phyloP scores from a whole-genome alignment of 2,888 invertebrate species.

The Lasiommata megera region DNA sequence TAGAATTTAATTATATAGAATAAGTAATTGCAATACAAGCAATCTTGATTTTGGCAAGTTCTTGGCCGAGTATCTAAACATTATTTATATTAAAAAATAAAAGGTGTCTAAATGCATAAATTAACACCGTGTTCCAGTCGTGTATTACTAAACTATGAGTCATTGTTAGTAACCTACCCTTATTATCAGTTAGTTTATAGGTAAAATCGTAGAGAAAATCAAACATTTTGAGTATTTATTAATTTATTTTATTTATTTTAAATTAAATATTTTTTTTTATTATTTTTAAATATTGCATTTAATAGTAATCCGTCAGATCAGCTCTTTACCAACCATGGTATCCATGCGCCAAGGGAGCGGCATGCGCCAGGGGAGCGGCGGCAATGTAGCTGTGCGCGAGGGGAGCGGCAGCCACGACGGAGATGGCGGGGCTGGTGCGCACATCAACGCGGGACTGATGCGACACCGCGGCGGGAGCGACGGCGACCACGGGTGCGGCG shows the following conservation, averaged over 20 bases:
- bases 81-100: too few relatives aligned
- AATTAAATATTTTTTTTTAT: conserved; percentile 29
- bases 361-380: conserved; percentile 50
- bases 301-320: conserved; percentile 60
- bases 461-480: conserved; percentile 49
- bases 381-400: conserved; percentile 48
- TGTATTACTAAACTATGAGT: too few relatives aligned
- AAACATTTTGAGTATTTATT: conserved; percentile 12
- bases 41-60: too few relatives aligned
- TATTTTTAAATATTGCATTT: conserved; percentile 31
- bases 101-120: too few relatives aligned
- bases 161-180: too few relatives aligned
- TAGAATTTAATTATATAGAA: too few relatives aligned
- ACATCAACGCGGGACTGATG: conserved; percentile 60
- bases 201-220: not conserved
- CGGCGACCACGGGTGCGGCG: conserved; percentile 37
- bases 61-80: too few relatives aligned
- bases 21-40: too few relatives aligned
- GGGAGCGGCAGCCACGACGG: conserved; percentile 38
- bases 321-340: conserved; percentile 64
- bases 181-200: not conserved
- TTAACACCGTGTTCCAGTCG: too few relatives aligned
- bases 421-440: conserved; percentile 48
- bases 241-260: conserved; percentile 22
- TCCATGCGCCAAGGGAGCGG: conserved; percentile 45